A percentile compares a stretch with the other conserved stretches of the same genome.
phyloP scores from a whole-genome alignment of 2,113 vertebrate species.

The Pipa parva region DNA sequence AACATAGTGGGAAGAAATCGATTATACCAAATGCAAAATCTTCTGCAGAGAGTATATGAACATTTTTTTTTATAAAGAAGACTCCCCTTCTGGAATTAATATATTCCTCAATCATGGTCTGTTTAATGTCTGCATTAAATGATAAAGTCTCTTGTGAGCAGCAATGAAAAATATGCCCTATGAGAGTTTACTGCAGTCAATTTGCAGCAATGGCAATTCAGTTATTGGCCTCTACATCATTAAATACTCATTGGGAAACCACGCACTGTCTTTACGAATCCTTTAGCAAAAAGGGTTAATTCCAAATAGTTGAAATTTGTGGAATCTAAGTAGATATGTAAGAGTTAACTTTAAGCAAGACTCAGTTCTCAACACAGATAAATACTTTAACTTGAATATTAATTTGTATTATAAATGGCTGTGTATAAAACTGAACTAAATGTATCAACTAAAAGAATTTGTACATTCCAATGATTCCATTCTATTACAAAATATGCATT shows the following conservation, averaged over 20 bases:
- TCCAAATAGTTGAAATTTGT: slow-evolving; percentile 53
- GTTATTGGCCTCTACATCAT: slow-evolving; percentile 60
- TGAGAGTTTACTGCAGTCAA: slow-evolving; percentile 54
- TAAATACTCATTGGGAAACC: slow-evolving; percentile 52
- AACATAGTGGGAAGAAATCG: neutral
- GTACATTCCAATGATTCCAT: too few relatives aligned
- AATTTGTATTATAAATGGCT: too few relatives aligned
- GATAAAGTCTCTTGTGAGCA: slow-evolving; percentile 51
- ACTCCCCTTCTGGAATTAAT: slow-evolving; percentile 54
- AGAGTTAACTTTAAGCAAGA: too few relatives aligned
- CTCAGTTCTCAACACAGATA: too few relatives aligned
- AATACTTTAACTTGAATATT: too few relatives aligned
- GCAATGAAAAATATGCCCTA: slow-evolving; percentile 42
- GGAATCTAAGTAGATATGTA: too few relatives aligned
- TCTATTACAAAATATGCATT: too few relatives aligned
- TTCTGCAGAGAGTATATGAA: neutral
- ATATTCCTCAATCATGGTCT: slow-evolving; percentile 74
- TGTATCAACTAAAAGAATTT: too few relatives aligned
- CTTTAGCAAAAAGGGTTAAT: slow-evolving; percentile 35
- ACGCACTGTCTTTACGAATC: slow-evolving; percentile 45
- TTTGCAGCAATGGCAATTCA: slow-evolving; percentile 55
- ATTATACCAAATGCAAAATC: slow-evolving; percentile 22
- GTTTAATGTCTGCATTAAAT: slow-evolving; percentile 72
- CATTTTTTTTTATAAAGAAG: neutral
- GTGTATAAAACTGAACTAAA: too few relatives aligned